These are phyloP conservation scores for Mythimna albipuncta DNA, from an alignment of 2,888 invertebrate species.

Conservation along the genomic window DNA sequence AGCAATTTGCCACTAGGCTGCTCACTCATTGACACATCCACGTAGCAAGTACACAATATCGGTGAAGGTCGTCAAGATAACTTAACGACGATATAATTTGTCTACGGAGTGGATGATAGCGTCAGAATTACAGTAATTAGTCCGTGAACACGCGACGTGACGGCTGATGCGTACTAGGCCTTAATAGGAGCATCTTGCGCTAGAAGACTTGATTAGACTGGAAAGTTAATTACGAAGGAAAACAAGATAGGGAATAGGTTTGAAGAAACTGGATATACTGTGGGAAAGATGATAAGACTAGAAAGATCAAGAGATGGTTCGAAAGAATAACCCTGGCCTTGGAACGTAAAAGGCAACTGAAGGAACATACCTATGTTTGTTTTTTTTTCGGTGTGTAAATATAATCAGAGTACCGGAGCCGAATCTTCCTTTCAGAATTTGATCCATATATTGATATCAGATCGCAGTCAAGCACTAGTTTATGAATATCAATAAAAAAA, in stretches of 20 bases:
- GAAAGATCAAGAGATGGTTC: too few species aligned
- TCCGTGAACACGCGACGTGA: constrained; percentile 32
- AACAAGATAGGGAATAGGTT: neutral
- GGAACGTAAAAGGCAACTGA: too few species aligned
- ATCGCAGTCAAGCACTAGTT: too few species aligned
- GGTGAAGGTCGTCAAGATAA: constrained; percentile 55
- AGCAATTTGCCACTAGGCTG: neutral
- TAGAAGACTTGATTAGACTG: constrained; percentile 27
- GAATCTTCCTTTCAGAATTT: too few species aligned
- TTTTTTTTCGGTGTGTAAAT: too few species aligned
- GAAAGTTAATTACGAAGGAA: constrained; percentile 29
- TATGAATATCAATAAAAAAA: too few species aligned
- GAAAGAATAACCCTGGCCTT: too few species aligned
- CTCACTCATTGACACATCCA: constrained; percentile 30
- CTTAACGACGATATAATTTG: constrained; percentile 55
- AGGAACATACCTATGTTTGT: too few species aligned
- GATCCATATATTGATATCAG: too few species aligned
- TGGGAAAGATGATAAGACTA: too few species aligned
- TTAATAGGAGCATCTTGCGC: constrained; percentile 45
- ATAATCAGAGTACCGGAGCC: too few species aligned
- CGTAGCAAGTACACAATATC: constrained; percentile 39
- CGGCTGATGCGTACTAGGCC: constrained; percentile 33
- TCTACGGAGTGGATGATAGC: constrained; percentile 44
- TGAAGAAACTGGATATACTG: neutral
- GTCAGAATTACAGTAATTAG: constrained; percentile 50